phyloP scores from a whole-genome alignment of 2,888 invertebrate species.

The Sisyra terminalis region DNA sequence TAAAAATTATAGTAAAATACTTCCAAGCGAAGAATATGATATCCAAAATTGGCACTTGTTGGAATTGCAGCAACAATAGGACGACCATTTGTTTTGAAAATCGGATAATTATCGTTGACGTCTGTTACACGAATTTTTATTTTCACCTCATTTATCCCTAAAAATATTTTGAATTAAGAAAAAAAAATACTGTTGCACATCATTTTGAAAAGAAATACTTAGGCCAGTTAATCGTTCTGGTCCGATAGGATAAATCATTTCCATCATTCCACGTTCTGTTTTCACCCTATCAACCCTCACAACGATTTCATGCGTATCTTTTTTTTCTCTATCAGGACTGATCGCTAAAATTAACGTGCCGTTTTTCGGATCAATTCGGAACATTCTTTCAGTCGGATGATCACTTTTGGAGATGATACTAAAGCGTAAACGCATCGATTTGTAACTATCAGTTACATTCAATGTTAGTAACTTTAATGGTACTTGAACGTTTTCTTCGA shows the following conservation, averaged over 20 bases:
- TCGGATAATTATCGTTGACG: slow-evolving; percentile 69
- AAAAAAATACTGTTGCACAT: neutral
- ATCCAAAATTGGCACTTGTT: slow-evolving; percentile 64
- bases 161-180: slow-evolving; percentile 7
- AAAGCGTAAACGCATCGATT: slow-evolving; percentile 45
- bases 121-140: slow-evolving; percentile 62
- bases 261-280: slow-evolving; percentile 48
- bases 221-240: slow-evolving; percentile 56
- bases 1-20: slow-evolving; percentile 23
- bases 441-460: slow-evolving; percentile 54
- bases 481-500: slow-evolving; percentile 63
- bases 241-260: slow-evolving; percentile 59
- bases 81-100: slow-evolving; percentile 54
- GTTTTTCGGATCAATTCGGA: slow-evolving; percentile 58
- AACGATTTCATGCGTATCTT: slow-evolving; percentile 42
- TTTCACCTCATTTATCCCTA: slow-evolving; percentile 55
- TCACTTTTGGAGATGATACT: slow-evolving; percentile 43
- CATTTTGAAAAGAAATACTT: slow-evolving; percentile 29
- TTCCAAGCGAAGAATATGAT: slow-evolving; percentile 58
- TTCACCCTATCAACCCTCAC: slow-evolving; percentile 34
- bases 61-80: slow-evolving; percentile 74
- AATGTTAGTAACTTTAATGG: slow-evolving; percentile 60
- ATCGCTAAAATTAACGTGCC: slow-evolving; percentile 57
- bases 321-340: slow-evolving; percentile 58
- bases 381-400: slow-evolving; percentile 38